Conservation (phyloP, 1,140 invertebrate genomes). For the Zaprionus ornatus region DNA sequence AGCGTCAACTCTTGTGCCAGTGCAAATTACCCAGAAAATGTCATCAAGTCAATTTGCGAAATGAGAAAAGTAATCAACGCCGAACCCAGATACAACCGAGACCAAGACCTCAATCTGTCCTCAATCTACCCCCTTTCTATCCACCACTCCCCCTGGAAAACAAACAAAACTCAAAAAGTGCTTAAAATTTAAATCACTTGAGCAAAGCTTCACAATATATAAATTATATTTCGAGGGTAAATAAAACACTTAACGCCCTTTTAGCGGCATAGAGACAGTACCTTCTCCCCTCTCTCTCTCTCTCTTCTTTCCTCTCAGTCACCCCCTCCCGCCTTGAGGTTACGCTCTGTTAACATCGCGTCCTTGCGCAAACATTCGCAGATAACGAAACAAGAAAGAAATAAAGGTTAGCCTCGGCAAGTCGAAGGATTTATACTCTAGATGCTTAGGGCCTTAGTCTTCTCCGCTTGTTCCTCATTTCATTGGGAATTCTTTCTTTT, state of each 20-base stretch:
- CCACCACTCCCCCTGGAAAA: not conserved
- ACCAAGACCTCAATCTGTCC: constrained; percentile 6
- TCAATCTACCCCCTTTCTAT: not conserved
- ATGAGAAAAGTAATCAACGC: constrained; percentile 79
- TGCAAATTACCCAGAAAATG: constrained; percentile 76
- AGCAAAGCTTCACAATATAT: constrained; percentile 64
- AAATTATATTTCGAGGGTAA: constrained; percentile 82
- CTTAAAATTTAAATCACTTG: constrained; percentile 82
- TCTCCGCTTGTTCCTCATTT: too few relatives aligned
- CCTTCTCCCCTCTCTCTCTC: not conserved
- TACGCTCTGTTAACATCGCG: constrained; percentile 75
- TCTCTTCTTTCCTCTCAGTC: not conserved
- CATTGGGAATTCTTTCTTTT: too few relatives aligned
- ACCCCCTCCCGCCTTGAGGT: constrained; percentile 13
- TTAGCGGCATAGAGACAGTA: constrained; percentile 73
- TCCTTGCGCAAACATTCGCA: constrained; percentile 60
- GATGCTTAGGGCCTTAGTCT: too few relatives aligned
- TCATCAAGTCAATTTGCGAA: constrained; percentile 80
- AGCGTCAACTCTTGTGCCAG: constrained; percentile 20
- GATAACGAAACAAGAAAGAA: constrained; percentile 15
- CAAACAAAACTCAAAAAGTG: constrained; percentile 67
- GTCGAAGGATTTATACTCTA: not conserved
- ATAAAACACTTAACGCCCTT: constrained; percentile 82
- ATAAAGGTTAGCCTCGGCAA: not conserved
- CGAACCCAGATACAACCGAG: constrained; percentile 15